Base-by-base conservation (phyloP, 2,113 vertebrate species). In the Apus apus region DNA sequence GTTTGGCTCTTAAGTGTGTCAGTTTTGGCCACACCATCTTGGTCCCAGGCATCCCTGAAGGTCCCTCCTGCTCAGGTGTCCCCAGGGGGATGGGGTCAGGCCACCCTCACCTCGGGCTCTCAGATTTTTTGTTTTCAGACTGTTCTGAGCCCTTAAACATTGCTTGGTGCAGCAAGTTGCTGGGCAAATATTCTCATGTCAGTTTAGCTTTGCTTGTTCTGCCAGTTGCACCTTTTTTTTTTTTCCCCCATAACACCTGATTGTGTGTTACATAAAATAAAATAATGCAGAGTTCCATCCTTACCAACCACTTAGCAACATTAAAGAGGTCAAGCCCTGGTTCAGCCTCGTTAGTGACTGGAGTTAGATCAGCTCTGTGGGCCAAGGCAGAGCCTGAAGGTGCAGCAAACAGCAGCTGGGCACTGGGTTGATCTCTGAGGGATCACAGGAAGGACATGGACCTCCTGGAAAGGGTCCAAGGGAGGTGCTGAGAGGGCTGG, bases 51-150 rank as follows among this genome's bases (percentile, higher is more conserved):
- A 5, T 62, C 68, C 54, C 56, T n/a, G 32, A 13, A 58, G 38
- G 43, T 67, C 18, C 22, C 17, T 29, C 46, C 7, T 1, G 3
- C 34, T 60, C 50, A 4, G 25, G 25, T 5, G 11, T 78, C 53
- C 38, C 25, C 15, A 3, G 0, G 32, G 32, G 18, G 30, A 8
- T 1, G 1, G 12, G 36, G n/a, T 6, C 5, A 0, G 2, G 19
- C 8, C 74, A 34, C 19, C 60, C 46, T 45, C 53, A 34, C n/a
- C 53, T 11, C 14, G 15, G 9, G 5, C 15, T 8, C 19, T 26
- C 36, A 11, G 8, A 8, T 8, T 23, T 14, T 66, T 85, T 4
- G 23, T 64, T 45, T 38, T 36, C 15, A 32, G 58, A 6, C 79
- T 46, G 32, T 67, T 65, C 38, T 5, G 20, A 82, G 71, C 20